These are phyloP conservation scores for Corticium candelabrum DNA, from an alignment of 37 sponge, comb jelly and placozoan genomes.

Conservation along the genomic window DNA sequence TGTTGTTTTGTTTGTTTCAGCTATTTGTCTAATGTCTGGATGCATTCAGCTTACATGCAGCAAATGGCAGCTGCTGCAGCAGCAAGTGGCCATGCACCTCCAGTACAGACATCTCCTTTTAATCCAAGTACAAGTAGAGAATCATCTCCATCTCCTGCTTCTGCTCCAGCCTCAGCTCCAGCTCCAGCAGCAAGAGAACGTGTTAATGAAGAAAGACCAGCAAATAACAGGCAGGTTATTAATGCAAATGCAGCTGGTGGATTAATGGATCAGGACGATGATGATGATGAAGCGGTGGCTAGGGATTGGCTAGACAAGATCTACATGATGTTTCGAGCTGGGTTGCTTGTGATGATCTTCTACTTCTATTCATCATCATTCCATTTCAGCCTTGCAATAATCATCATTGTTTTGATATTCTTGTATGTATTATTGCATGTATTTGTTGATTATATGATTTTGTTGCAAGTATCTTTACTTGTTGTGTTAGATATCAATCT, in stretches of 20 bases:
- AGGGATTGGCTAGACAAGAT: background rate
- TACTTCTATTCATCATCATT: background rate
- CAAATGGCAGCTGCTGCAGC: slow-evolving; percentile 3
- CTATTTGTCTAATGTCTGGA: background rate
- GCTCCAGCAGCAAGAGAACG: background rate
- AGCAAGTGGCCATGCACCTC: background rate
- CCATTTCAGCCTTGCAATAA: background rate
- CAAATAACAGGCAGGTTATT: too few relatives aligned
- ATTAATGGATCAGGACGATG: background rate
- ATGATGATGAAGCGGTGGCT: background rate
- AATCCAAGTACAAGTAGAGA: background rate
- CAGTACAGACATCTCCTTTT: too few relatives aligned
- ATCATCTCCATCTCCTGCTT: slow-evolving; percentile 1
- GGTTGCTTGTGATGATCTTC: background rate
- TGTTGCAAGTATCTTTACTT: background rate
- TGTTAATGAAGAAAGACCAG: background rate
- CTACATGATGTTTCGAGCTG: background rate
- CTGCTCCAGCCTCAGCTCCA: background rate
- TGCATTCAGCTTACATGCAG: background rate
- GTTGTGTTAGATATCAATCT: background rate
- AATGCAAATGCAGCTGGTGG: background rate
- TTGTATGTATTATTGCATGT: too few relatives aligned
- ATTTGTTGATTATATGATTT: background rate
- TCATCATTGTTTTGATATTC: background rate
- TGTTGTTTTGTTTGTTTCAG: too few relatives aligned